Evolutionary conservation across 2,113 vertebrate species (phyloP).

Genomic region (Cynocephalus volans): DNA sequence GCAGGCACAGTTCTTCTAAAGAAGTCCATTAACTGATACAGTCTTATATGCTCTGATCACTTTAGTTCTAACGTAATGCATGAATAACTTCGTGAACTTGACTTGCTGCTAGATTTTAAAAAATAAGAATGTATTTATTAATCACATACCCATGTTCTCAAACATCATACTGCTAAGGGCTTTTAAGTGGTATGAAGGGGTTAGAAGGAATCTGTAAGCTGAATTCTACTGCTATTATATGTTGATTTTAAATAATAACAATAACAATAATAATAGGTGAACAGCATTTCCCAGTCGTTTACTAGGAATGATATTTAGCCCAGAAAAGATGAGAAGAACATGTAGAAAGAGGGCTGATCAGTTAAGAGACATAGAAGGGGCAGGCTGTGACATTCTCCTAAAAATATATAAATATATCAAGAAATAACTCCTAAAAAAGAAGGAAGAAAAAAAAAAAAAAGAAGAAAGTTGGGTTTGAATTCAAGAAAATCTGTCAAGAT

Average conservation of each 20-base stretch:
- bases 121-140: slow-evolving; percentile 48
- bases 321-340: slow-evolving; percentile 54
- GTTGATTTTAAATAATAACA: slow-evolving; percentile 41
- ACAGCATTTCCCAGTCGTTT: neutral
- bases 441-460: neutral
- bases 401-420: slow-evolving; percentile 50
- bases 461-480: slow-evolving; percentile 42
- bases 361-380: neutral
- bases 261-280: neutral
- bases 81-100: slow-evolving; percentile 38
- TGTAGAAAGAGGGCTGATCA: neutral
- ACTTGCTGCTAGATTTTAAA: slow-evolving; percentile 48
- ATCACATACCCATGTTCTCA: slow-evolving; percentile 32
- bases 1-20: neutral
- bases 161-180: slow-evolving; percentile 21
- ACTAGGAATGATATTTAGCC: neutral
- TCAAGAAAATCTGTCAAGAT: slow-evolving; percentile 39
- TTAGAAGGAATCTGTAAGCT: neutral
- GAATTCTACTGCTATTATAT: slow-evolving; percentile 25
- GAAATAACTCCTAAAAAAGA: slow-evolving; percentile 30
- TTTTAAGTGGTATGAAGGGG: slow-evolving; percentile 21
- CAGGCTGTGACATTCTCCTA: slow-evolving; percentile 34
- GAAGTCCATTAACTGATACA: neutral
- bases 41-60: neutral
- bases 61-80: slow-evolving; percentile 48